Evolutionary conservation across 1,140 invertebrate genomes (phyloP), one percentile per base, ranked within the genome.

Genomic region (Papilio dardanus): DNA sequence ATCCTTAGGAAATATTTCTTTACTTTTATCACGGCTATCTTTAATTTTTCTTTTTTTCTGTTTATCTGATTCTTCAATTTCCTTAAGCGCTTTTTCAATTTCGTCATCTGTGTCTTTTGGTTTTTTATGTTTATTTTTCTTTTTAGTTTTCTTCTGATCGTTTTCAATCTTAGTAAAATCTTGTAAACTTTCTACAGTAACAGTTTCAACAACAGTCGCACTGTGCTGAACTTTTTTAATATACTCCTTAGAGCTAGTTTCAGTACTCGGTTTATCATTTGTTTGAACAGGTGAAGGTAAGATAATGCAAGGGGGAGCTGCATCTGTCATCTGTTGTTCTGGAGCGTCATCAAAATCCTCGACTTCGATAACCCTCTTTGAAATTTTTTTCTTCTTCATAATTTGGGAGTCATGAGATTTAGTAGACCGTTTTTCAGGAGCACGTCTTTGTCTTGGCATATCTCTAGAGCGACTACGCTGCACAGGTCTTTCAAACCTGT

Each of bases 41-140:
- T 86, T 86, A 21, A 19, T 6, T 81, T 83, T 87, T 76, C 86
- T 92, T 81, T 91, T 92, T 69, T 88, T 91, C 50, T 85, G 82
- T 81, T 86, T 88, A 42, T 87, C 82, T 19, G 81, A 83, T 78
- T 88, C 87, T 79, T 93, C 91, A 65, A 94, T 94, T 92, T 95
- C 94, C 82, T 92, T 91, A 0, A 95, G 81, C 68, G 94, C 94
- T 83, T 88, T 93, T 80, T 94, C 93, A 74, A 95, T 93, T 78
- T 95, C 94, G 83, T 94, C 94, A 81, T 92, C 89, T 77, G 79
- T 79, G 68, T 87, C 83, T 88, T 89, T 93, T 33, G 75, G 12
- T 82, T 93, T 94, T 85, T 92, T 94, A 30, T 75, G 76, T 81
- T 92, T 93, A 62, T 87, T 86, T 85, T 92, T 93, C 82, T 91